Base-by-base conservation (phyloP, 2,888 invertebrate genomes). In the Automeris io region DNA sequence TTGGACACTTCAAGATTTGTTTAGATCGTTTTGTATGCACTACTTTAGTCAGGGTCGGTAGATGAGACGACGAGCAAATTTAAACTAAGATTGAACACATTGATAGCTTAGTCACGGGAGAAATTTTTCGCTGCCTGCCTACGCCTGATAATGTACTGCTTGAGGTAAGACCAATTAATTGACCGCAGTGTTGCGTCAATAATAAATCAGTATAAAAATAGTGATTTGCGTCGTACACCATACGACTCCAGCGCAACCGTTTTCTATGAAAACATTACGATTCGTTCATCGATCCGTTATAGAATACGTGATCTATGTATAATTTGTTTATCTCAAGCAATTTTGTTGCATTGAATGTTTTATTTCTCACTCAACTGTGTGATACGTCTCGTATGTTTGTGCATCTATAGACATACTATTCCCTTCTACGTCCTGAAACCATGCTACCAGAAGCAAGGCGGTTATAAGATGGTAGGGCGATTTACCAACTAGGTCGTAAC, bases 341-440 rank as follows among this genome's bases (percentile, higher is more conserved):
- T 42, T 44, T 38, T 45, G 45, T 43, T 43, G 45, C 33, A 45
- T 44, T 33, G 26, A 43, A 42, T 48, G 45, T 45, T 51, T 41
- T 42, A 50, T 33, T 34, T 43, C 32, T 32, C 37, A 37, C 29
- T 29, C 16, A 29, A 7, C 29, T 16, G 16, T 29, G 16, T 29
- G 29, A 29, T 29, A 16, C n/a, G 16, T 29, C 29, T 29, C 29
- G 16, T 16, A 16, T 29, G 29, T 29, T 29, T 5, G 13, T 29
- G n/a, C 8, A 29, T 29, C 29, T n/a, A n/a, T n/a, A n/a, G n/a
- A n/a, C n/a, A n/a, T n/a, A n/a, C n/a, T n/a, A n/a, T n/a, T n/a
- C n/a, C n/a, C n/a, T n/a, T n/a, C n/a, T n/a, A n/a, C n/a, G n/a
- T n/a, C n/a, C n/a, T n/a, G n/a, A n/a, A n/a, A n/a, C n/a, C n/a